Evolutionary conservation across 2,113 vertebrate genomes (phyloP).

Genomic region (Tragulus kanchil): DNA sequence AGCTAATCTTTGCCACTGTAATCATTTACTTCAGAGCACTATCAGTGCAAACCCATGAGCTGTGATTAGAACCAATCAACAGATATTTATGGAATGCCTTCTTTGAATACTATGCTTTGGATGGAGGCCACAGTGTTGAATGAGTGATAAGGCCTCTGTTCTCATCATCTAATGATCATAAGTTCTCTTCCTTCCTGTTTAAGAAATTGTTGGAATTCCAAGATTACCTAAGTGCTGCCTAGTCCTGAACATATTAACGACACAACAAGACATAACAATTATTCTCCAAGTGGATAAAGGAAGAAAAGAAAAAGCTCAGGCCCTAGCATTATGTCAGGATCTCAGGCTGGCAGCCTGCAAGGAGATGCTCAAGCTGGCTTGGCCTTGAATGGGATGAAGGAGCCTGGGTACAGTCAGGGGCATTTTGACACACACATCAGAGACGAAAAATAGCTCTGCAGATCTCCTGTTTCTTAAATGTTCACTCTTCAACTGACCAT

Average conservation of each 20-base stretch:
- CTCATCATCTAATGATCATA: neutral
- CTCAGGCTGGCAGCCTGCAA: neutral
- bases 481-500: neutral
- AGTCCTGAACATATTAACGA: neutral
- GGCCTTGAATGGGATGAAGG: neutral
- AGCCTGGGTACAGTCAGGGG: neutral
- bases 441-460: neutral
- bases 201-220: neutral
- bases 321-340: neutral
- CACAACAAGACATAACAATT: neutral
- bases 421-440: neutral
- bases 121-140: neutral
- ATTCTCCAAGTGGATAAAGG: no score
- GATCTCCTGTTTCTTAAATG: neutral
- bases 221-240: neutral
- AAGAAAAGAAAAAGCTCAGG: no score
- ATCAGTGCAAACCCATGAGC: neutral
- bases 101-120: neutral
- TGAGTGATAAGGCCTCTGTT: neutral
- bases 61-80: neutral
- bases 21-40: neutral
- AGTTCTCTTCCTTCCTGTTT: neutral
- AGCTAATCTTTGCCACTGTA: neutral
- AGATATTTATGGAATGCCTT: neutral
- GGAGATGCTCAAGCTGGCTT: neutral